Conservation (phyloP, 1,140 invertebrate genomes). For the Delia radicum region DNA sequence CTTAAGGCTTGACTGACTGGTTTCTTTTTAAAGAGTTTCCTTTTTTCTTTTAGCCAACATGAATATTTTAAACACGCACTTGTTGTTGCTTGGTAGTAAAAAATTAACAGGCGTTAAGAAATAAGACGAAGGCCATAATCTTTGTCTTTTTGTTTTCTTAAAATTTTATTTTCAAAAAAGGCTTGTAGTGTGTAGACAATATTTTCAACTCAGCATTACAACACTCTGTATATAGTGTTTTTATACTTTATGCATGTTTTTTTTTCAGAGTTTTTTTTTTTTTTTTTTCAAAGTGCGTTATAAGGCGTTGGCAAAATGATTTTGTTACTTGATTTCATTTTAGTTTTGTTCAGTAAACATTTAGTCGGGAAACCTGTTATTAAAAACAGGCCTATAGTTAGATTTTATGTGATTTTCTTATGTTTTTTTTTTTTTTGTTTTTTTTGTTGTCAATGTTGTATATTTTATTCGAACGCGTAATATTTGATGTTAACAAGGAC, state of each 20-base stretch:
- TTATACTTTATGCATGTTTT: not conserved
- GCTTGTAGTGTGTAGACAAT: not conserved
- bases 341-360: not conserved
- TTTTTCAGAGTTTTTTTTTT: not conserved
- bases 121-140: slow-evolving; percentile 32
- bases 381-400: slow-evolving; percentile 17
- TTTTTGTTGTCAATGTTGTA: not conserved
- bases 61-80: slow-evolving; percentile 18
- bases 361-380: slow-evolving; percentile 16
- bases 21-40: not conserved
- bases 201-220: not conserved
- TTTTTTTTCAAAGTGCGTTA: slow-evolving; percentile 3
- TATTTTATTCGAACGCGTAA: not conserved
- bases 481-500: not conserved
- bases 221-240: not conserved
- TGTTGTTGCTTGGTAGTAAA: slow-evolving; percentile 20
- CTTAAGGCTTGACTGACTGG: not conserved
- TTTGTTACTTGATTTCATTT: slow-evolving; percentile 19
- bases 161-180: not conserved
- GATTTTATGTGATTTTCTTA: not conserved
- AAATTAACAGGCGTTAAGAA: slow-evolving; percentile 54
- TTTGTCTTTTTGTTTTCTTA: slow-evolving; percentile 5
- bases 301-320: slow-evolving; percentile 22
- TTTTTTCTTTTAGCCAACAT: not conserved
- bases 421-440: not conserved